Conservation (phyloP, 2,113 vertebrate genomes). For the Puma concolor region DNA sequence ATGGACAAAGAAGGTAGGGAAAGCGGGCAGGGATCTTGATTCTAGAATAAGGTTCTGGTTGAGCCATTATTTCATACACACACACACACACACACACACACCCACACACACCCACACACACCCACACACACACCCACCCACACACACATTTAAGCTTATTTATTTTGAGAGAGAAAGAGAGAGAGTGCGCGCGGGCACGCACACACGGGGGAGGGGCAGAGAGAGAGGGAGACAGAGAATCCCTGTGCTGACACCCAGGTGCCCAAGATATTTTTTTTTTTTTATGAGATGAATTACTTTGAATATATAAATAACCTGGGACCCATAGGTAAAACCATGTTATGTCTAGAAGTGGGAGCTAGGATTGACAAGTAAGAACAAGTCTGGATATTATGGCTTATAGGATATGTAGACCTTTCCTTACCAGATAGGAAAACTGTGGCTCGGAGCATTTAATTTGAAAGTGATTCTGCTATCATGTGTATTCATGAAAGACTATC, state of each 20-base stretch:
- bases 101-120: fast-evolving
- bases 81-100: too few relatives aligned
- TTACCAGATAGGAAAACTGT: background rate
- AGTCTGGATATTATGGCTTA: background rate
- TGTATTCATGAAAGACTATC: background rate
- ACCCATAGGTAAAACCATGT: background rate
- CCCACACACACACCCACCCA: too few relatives aligned
- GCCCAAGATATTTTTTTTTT: background rate
- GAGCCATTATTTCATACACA: background rate
- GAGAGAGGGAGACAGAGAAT: too few relatives aligned
- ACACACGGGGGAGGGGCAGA: too few relatives aligned
- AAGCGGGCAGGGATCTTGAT: background rate
- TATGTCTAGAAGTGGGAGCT: background rate
- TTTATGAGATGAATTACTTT: slow-evolving; percentile 19
- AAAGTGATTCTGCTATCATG: background rate
- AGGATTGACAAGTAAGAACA: background rate
- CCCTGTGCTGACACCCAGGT: too few relatives aligned
- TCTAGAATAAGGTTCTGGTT: slow-evolving; percentile 22
- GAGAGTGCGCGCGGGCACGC: too few relatives aligned
- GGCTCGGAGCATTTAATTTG: slow-evolving; percentile 7
- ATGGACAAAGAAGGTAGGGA: background rate
- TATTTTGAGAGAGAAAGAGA: too few relatives aligned
- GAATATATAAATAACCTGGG: background rate
- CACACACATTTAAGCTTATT: too few relatives aligned
- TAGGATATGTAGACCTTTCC: background rate